These are phyloP conservation scores for Beris morrisii DNA, from an alignment of 2,888 invertebrate species.

Conservation along the genomic window DNA sequence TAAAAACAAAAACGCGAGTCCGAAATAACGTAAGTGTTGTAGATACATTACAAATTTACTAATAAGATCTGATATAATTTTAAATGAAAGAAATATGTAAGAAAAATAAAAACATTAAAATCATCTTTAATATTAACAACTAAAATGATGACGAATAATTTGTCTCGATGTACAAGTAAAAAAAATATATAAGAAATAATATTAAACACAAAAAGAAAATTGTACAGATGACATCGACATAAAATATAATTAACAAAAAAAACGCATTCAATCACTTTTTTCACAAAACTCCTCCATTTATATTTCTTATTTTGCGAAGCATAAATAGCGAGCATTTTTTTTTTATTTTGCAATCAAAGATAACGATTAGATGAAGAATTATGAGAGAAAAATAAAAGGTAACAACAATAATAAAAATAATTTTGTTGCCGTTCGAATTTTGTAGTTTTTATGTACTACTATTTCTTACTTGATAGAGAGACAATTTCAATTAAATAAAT, in stretches of 20 bases:
- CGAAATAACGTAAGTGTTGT: slow-evolving; percentile 15
- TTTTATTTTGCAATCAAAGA: background rate
- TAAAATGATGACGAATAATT: background rate
- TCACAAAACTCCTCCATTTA: too few relatives aligned
- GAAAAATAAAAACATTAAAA: background rate
- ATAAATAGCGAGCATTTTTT: too few relatives aligned
- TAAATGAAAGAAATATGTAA: slow-evolving; percentile 1
- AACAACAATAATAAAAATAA: background rate
- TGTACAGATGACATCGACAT: slow-evolving; percentile 9
- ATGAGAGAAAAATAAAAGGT: slow-evolving; percentile 23
- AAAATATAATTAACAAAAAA: slow-evolving; percentile 1
- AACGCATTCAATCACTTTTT: too few relatives aligned
- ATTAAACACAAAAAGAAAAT: slow-evolving; percentile 5
- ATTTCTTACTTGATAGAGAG: too few relatives aligned
- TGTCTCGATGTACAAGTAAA: slow-evolving; percentile 2
- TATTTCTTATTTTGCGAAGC: too few relatives aligned
- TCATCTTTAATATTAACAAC: background rate
- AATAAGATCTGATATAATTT: slow-evolving; percentile 11
- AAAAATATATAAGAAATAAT: slow-evolving; percentile 5
- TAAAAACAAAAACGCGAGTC: slow-evolving; percentile 1
- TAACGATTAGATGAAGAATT: slow-evolving; percentile 13
- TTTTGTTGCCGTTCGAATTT: too few relatives aligned
- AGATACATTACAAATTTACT: slow-evolving; percentile 18
- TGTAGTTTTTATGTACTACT: too few relatives aligned
- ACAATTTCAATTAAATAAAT: too few relatives aligned